Evolutionary conservation across 23 tunicate species (phyloP), one percentile per base, ranked within the genome.

Genomic region (Styela clava): DNA sequence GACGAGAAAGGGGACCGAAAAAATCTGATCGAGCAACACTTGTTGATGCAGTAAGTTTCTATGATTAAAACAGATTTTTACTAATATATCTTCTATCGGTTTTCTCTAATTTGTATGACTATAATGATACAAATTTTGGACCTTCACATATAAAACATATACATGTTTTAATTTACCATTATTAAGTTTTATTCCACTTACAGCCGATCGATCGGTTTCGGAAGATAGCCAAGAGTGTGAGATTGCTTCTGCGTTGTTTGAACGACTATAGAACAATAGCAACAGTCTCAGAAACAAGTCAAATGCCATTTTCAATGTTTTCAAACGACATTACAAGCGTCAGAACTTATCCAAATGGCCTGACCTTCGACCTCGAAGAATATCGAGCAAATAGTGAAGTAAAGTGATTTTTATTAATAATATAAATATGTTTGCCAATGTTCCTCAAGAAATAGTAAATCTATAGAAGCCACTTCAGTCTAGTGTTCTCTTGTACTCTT

Each of bases 221-320:
- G 31, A 79, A 84, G 20, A 69, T 83, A 63, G 87, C 79, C 20
- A 63, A 61, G 1, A 37, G 82, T 0, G 78, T 91, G 2, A 85
- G 97, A 9, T 36, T 91, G 29, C 78, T 91, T 56, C 27, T 91
- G 3, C 90, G 97, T 1, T 86, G 90, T 82, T 70, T 91, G 82
- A 81, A 61, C 7, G 63, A 84, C 56, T 89, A 89, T 68, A 74
- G 85, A 51, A 82, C 84, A 63, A 79, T 91, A 25, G 81, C 97
- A 1, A 37, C 86, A 20, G 97, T 91, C 28, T 91, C 97, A 1
- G 84, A 86, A 3, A 61, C 62, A 68, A 91, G 87, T 56, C 97
- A 91, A 51, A 91, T 91, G 97, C 85, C 97, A 0, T 91, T 91
- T 70, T 86, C 97, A 2, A 85, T 91, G 87, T 74, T 91, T 26